Conservation (phyloP, 2,888 invertebrate species). For the Eupeodes latifasciatus region DNA sequence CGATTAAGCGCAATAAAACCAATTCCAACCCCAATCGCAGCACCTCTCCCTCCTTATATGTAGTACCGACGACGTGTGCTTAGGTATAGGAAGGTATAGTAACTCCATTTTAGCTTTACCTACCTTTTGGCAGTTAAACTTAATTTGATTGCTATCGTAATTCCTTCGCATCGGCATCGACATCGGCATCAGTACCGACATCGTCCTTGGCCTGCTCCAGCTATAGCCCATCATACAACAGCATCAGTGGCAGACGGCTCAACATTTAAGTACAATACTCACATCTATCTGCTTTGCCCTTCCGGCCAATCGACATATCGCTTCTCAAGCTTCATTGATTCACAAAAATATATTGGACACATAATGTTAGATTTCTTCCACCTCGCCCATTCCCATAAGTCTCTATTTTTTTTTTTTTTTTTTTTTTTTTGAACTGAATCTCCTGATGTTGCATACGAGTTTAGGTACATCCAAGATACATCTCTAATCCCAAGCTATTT, state of each 20-base stretch:
- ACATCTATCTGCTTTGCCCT: constrained; percentile 61
- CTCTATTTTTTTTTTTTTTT: not conserved
- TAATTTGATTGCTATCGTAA: constrained; percentile 77
- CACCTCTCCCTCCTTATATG: not conserved
- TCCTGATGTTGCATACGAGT: constrained; percentile 68
- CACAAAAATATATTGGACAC: constrained; percentile 75
- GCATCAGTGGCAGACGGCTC: constrained; percentile 51
- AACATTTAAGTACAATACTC: constrained; percentile 65
- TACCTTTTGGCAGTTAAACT: constrained; percentile 76
- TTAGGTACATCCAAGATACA: constrained; percentile 60
- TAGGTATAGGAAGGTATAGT: not conserved
- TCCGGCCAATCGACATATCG: constrained; percentile 75
- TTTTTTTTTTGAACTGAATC: constrained; percentile 3
- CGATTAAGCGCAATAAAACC: constrained; percentile 63
- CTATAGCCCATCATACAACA: constrained; percentile 5
- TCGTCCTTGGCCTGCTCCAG: constrained; percentile 42
- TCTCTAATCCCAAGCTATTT: constrained; percentile 74
- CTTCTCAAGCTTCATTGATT: constrained; percentile 76
- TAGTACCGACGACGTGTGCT: too few relatives aligned
- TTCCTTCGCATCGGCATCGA: constrained; percentile 30
- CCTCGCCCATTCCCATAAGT: constrained; percentile 18
- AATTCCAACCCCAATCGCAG: constrained; percentile 30
- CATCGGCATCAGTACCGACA: not conserved
- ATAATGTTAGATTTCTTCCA: constrained; percentile 61
- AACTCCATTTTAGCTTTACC: constrained; percentile 51